Conservation (phyloP, 2,797 vertebrate species). For the Gymnopithys bicolor region DNA sequence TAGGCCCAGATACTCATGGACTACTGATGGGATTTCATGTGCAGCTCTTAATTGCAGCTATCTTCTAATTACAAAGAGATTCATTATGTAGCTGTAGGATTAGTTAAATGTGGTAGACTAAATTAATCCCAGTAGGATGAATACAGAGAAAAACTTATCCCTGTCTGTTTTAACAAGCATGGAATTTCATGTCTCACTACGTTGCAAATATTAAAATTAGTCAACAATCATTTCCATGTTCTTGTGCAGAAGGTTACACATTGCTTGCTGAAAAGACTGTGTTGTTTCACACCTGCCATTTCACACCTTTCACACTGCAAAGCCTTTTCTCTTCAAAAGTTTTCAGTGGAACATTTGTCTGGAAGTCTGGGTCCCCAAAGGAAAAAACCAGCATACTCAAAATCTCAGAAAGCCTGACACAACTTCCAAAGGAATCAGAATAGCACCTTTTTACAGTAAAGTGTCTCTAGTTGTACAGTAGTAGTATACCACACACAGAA, state of each 20-base stretch:
- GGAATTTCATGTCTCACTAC: neutral
- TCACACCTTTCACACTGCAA: neutral
- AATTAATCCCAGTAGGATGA: slow-evolving; percentile 12
- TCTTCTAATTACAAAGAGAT: neutral
- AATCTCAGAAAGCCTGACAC: neutral
- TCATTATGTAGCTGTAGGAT: neutral
- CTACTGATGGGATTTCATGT: neutral
- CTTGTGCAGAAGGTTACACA: neutral
- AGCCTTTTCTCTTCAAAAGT: neutral
- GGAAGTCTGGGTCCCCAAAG: neutral
- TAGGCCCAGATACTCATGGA: neutral
- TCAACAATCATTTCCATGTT: neutral
- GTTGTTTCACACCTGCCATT: neutral
- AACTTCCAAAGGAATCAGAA: neutral
- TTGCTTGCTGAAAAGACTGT: neutral
- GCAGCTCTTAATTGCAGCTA: neutral
- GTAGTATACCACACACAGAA: neutral
- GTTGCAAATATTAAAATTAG: neutral
- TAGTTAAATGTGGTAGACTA: neutral
- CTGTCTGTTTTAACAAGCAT: neutral
- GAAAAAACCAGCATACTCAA: neutral
- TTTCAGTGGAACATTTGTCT: neutral
- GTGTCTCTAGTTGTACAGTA: neutral
- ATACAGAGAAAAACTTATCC: neutral
- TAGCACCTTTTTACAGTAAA: neutral